phyloP scores from a whole-genome alignment of 2,113 vertebrate species.

The Cercocebus atys region DNA sequence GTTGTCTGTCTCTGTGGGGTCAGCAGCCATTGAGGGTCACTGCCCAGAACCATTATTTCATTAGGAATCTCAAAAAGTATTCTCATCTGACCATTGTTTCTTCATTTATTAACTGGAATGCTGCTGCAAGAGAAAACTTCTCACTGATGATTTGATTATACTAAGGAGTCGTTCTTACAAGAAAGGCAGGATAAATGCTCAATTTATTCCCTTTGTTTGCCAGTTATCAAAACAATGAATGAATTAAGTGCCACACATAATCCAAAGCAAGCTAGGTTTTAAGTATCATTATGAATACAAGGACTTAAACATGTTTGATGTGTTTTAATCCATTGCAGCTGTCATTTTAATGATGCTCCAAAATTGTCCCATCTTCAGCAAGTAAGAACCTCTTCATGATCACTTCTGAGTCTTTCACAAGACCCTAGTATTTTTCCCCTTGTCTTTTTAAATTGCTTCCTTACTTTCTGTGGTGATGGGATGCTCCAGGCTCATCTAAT shows the following conservation, averaged over 20 bases:
- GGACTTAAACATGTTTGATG: not conserved
- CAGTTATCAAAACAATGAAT: slow-evolving; percentile 25
- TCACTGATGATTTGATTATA: not conserved
- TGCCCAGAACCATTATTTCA: not conserved
- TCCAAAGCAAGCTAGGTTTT: not conserved
- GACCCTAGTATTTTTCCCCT: not conserved
- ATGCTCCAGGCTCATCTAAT: not conserved
- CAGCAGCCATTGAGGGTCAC: not conserved
- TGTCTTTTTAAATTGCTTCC: not conserved
- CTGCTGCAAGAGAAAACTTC: not conserved
- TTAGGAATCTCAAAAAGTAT: not conserved
- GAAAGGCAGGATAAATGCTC: not conserved
- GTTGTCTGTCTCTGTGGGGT: not conserved
- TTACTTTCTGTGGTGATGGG: not conserved
- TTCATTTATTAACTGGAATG: not conserved
- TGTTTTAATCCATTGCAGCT: not conserved
- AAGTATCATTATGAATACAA: not conserved
- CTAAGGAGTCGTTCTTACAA: not conserved
- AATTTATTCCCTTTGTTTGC: not conserved
- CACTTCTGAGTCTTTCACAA: not conserved
- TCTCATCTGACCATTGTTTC: not conserved
- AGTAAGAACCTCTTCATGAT: not conserved
- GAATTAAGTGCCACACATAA: not conserved
- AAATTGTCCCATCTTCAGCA: not conserved
- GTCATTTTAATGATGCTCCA: not conserved